Base-by-base conservation (phyloP, 2,113 vertebrate genomes). In the Heteronetta atricapilla region DNA sequence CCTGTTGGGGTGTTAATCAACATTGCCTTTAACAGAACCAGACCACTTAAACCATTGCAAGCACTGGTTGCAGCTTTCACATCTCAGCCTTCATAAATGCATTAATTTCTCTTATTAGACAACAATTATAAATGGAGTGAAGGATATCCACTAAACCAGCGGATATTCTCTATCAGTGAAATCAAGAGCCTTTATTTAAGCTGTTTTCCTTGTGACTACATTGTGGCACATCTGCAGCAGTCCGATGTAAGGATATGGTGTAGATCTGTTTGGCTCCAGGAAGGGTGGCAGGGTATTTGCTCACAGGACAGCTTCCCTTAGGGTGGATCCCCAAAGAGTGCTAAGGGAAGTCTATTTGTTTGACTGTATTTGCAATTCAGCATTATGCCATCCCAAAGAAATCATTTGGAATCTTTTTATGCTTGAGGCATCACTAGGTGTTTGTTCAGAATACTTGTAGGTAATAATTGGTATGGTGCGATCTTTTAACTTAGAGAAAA, bases 1-100 rank as follows among this genome's bases (percentile, higher is more conserved):
- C 23, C 11, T 40, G 19, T 86, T 90, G 70, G 9, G 66, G 9
- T 93, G 50, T 89, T 95, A 84, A 87, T 92, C 76, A 64, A 29
- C 56, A 33, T n/a, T 84, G 76, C 44, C 72, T 75, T 77, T 88
- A 66, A 66, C 40, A 69, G 66, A 90, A 90, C 34, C 10, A 36
- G 77, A 42, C 34, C 66, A 16, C 82, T 92, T 73, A 90, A 93
- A 82, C 14, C 48, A 34, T 26, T 69, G 53, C 66, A 53, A 33
- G 44, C 5, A 0, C 53, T 66, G 44, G 31, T 93, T 92, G 33
- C 88, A 86, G 31, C 50, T 88, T 89, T 82, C 46, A 38, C 18
- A 38, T 59, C 64, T 74, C 89, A 94, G 25, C 48, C 56, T 79
- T 69, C 88, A 86, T n/a, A 82, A 84, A 46, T 17, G 26, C 34